Conservation (phyloP, 2,888 invertebrate genomes). For the Notocelia uddmanniana region DNA sequence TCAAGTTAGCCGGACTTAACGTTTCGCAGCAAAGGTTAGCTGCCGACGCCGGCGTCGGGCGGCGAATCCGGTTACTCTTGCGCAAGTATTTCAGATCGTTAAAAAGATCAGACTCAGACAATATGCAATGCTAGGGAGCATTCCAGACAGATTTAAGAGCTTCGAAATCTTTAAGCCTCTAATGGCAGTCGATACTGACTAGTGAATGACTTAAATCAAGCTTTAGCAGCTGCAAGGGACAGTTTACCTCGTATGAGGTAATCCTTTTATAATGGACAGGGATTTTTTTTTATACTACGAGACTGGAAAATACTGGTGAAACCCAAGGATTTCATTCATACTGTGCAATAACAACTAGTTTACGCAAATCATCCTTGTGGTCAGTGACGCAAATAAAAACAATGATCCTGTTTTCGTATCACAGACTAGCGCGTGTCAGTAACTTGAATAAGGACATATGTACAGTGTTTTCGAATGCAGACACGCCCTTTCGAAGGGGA, state of each 20-base stretch:
- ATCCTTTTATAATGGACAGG: constrained; percentile 18
- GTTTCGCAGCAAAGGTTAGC: constrained; percentile 82
- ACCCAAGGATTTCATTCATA: constrained; percentile 77
- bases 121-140: constrained; percentile 35
- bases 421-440: background rate
- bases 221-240: constrained; percentile 18
- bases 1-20: constrained; percentile 84
- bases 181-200: background rate
- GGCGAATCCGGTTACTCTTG: constrained; percentile 78
- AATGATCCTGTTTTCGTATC: constrained; percentile 26
- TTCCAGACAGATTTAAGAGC: constrained; percentile 27
- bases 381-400: constrained; percentile 54
- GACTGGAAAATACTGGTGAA: constrained; percentile 54
- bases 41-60: constrained; percentile 60
- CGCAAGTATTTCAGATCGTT: constrained; percentile 80
- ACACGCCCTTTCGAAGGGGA: constrained; percentile 1
- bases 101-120: constrained; percentile 62
- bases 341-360: constrained; percentile 60
- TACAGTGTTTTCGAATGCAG: constrained; percentile 5
- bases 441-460: constrained; percentile 15
- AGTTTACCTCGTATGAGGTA: constrained; percentile 33
- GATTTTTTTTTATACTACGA: constrained; percentile 47
- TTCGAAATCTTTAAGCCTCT: constrained; percentile 7
- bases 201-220: background rate
- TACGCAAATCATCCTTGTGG: constrained; percentile 69